phyloP scores from a whole-genome alignment of 2,888 invertebrate species.

The Dascillus cervinus region DNA sequence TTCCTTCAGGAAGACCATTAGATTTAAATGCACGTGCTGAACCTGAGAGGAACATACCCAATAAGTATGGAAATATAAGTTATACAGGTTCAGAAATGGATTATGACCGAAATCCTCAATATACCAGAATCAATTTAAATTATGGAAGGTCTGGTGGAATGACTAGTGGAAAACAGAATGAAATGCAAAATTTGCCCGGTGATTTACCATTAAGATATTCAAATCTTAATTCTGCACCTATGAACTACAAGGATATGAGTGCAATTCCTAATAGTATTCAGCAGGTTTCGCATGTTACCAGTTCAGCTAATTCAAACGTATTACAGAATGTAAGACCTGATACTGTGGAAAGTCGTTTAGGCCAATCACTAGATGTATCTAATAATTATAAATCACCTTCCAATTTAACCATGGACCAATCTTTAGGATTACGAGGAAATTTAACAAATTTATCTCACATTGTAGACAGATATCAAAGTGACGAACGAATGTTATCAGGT shows the following conservation, averaged over 20 bases:
- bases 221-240: constrained; percentile 6
- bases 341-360: constrained; percentile 7
- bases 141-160: constrained; percentile 13
- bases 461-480: constrained; percentile 49
- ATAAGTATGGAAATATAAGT: constrained; percentile 39
- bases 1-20: constrained; percentile 24
- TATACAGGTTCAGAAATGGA: constrained; percentile 34
- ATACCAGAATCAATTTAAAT: constrained; percentile 19
- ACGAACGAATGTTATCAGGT: constrained; percentile 49
- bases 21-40: constrained; percentile 19
- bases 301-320: constrained; percentile 6
- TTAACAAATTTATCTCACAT: constrained; percentile 54
- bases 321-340: constrained; percentile 5
- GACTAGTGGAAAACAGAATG: constrained; percentile 8
- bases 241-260: constrained; percentile 2
- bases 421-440: constrained; percentile 43
- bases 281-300: constrained; percentile 5
- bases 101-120: constrained; percentile 24
- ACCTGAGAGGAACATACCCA: constrained; percentile 30
- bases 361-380: constrained; percentile 4
- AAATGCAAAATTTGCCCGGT: constrained; percentile 15
- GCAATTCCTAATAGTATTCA: not conserved
- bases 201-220: constrained; percentile 15
- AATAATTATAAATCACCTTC: constrained; percentile 28
- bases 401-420: constrained; percentile 45